Conservation (phyloP, 2,797 vertebrate genomes). For the Antrozous pallidus region DNA sequence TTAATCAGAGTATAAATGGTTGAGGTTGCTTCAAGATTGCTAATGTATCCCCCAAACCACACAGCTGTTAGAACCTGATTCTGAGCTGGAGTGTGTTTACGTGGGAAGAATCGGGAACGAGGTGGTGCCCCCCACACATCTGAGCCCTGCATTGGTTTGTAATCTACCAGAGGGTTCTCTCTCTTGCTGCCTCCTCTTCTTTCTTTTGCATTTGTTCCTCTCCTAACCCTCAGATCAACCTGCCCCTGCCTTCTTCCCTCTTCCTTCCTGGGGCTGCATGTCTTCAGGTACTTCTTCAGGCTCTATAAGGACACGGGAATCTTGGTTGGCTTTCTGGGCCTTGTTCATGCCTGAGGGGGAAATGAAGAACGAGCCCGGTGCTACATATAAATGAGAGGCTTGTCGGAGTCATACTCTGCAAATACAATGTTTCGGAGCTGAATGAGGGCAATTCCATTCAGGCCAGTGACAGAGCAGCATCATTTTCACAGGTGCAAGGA, state of each 20-base stretch:
- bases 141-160: not conserved
- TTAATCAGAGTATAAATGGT: not conserved
- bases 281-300: not conserved
- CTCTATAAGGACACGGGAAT: not conserved
- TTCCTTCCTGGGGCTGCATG: not conserved
- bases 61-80: not conserved
- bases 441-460: not conserved
- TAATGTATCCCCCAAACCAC: not conserved
- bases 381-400: not conserved
- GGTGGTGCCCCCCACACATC: not conserved
- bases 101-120: not conserved
- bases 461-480: not conserved
- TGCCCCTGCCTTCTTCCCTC: not conserved
- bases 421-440: not conserved
- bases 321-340: not conserved
- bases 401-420: not conserved
- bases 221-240: not conserved
- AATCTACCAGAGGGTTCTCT: not conserved
- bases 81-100: not conserved
- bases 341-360: not conserved
- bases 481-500: constrained; percentile 2
- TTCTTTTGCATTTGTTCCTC: not conserved
- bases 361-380: not conserved
- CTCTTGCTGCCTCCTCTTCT: not conserved
- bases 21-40: not conserved